Conservation (phyloP, 2,113 vertebrate genomes). For the Corythornis madagascariensis region DNA sequence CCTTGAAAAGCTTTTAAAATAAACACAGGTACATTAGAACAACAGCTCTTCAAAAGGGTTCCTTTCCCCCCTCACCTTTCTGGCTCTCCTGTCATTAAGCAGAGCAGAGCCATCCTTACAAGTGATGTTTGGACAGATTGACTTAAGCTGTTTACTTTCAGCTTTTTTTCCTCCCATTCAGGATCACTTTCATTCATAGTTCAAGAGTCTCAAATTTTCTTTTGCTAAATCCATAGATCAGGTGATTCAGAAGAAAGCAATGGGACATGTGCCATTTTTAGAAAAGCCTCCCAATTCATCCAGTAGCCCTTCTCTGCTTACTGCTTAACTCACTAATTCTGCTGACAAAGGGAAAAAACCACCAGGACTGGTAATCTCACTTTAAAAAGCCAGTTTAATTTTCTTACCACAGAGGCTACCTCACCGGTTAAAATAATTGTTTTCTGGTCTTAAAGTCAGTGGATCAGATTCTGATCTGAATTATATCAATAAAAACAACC, state of each 20-base stretch:
- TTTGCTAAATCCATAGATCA: not conserved
- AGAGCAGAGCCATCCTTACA: conserved; percentile 33
- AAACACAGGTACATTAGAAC: conserved; percentile 69
- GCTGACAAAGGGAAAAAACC: not conserved
- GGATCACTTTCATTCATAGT: conserved; percentile 46
- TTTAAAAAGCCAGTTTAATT: not conserved
- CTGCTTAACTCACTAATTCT: not conserved
- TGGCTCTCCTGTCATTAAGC: conserved; percentile 40
- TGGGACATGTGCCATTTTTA: not conserved
- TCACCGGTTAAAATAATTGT: not conserved
- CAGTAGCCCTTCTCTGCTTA: not conserved
- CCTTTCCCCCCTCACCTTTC: conserved; percentile 23
- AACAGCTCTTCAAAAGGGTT: conserved; percentile 30
- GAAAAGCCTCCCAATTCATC: not conserved
- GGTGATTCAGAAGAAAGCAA: not conserved
- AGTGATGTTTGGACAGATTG: conserved; percentile 25
- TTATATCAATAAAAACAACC: not conserved
- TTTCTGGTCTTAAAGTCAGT: not conserved
- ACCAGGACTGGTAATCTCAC: not conserved
- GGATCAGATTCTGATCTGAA: conserved; percentile 10
- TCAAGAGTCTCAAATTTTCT: conserved; percentile 29
- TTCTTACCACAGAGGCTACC: not conserved
- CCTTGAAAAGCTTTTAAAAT: conserved; percentile 70
- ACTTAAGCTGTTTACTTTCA: conserved; percentile 46
- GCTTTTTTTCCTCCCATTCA: conserved; percentile 24